Conservation (phyloP, 2,888 invertebrate species). For the Lobophora halterata region DNA sequence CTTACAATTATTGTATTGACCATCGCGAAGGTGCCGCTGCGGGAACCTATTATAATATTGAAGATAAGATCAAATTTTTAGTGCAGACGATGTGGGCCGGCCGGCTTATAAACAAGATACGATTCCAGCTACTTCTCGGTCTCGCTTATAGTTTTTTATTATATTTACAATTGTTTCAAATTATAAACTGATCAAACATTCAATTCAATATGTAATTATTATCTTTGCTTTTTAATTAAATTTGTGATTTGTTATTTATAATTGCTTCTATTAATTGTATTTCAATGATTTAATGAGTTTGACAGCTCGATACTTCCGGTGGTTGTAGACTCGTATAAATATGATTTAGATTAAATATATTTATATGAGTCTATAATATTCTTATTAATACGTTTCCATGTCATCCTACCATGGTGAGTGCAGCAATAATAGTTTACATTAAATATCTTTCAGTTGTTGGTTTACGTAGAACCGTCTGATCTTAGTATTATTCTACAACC, state of each 20-base stretch:
- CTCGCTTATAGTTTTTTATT: slow-evolving; percentile 64
- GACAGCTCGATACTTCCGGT: slow-evolving; percentile 2
- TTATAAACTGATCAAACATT: slow-evolving; percentile 73
- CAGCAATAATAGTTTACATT: no score
- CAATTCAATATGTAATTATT: slow-evolving; percentile 74
- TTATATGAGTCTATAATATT: no score
- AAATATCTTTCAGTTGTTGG: no score
- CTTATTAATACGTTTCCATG: no score
- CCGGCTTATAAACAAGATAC: slow-evolving; percentile 66
- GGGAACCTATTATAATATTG: slow-evolving; percentile 79
- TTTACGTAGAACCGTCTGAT: no score
- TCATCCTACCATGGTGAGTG: no score
- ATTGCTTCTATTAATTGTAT: slow-evolving; percentile 69
- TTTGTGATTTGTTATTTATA: slow-evolving; percentile 72
- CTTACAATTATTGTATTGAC: slow-evolving; percentile 70
- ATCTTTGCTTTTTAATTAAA: slow-evolving; percentile 60
- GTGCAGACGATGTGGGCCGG: slow-evolving; percentile 72
- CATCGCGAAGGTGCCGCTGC: slow-evolving; percentile 67
- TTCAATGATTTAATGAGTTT: slow-evolving; percentile 40
- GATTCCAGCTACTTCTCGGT: slow-evolving; percentile 61
- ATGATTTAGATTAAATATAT: no score
- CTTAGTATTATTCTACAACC: no score
- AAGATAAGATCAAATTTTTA: slow-evolving; percentile 76
- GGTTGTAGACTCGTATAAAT: background rate
- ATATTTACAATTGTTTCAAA: slow-evolving; percentile 76